These are phyloP conservation scores for Eira barbara DNA, from an alignment of 2,113 vertebrate species.

Conservation along the genomic window DNA sequence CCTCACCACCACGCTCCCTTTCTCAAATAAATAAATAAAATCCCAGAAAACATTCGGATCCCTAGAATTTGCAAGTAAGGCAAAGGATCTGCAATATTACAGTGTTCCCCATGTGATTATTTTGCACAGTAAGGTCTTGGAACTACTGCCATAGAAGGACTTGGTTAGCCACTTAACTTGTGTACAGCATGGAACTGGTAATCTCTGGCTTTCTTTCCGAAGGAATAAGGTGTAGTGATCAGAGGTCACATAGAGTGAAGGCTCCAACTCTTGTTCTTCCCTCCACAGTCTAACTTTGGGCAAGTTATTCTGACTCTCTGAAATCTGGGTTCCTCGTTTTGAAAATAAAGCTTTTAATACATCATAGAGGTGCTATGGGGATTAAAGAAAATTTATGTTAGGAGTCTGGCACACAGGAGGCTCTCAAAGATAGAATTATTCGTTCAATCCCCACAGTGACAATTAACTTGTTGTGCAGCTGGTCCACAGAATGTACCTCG, in stretches of 20 bases:
- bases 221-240: neutral
- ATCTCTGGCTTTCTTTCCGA: neutral
- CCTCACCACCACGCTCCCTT: neutral
- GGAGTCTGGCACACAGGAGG: neutral
- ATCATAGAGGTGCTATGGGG: neutral
- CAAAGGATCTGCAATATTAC: neutral
- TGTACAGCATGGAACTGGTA: no score
- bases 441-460: neutral
- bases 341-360: slow-evolving; percentile 2
- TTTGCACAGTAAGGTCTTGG: neutral
- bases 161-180: neutral
- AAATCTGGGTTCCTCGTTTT: neutral
- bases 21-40: neutral
- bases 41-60: neutral
- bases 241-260: neutral
- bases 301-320: neutral
- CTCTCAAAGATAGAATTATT: slow-evolving; percentile 5
- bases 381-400: neutral
- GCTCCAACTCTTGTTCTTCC: neutral
- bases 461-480: slow-evolving; percentile 20
- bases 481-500: neutral
- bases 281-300: neutral
- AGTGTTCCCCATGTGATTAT: neutral
- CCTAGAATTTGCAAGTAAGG: neutral
- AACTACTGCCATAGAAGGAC: neutral